Base-by-base conservation (phyloP, 2,797 vertebrate genomes). In the Perdix hodgsoniae region DNA sequence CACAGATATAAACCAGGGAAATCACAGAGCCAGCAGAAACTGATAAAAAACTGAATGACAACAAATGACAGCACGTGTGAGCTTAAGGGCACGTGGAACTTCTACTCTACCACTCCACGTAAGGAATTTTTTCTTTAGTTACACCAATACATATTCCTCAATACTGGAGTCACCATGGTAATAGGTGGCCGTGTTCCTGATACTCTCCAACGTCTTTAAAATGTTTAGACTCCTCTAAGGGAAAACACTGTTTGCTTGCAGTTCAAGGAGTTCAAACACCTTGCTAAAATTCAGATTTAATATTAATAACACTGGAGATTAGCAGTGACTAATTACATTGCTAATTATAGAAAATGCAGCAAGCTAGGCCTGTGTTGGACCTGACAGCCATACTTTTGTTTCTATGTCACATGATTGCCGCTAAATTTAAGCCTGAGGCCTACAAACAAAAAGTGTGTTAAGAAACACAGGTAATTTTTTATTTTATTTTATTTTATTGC, bases 321-420 rank as follows among this genome's bases (percentile, higher is more conserved):
- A 94, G 24, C 44, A 61, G 86, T 70, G 44, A 31, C 39, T 44
- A 49, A 57, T 50, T 60, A 83, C 57, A 76, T 64, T 81, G 56
- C 71, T 94, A 90, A 82, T 22, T 52, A 35, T 11, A 44, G 49
- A 57, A 77, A 81, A 71, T 42, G 80, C 73, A 83, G 57, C 65
- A 66, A 90, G 78, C 85, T 47, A 77, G 45, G 86, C 61, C 45
- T 11, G 54, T 60, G 90, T 6, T 61, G 0, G 39, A 93, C 70
- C 77, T 96, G 92, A 84, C 77, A 94, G 86, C 84, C 75, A 33
- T 56, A 66, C 59, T 73, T 75, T 45, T 78, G 88, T 69, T 70
- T 85, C 90, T 54, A 56, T 72, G 56, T 94, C 86, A 69, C 72
- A 70, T 60, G 86, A 71, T 64, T 71, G 77, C 61, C 86, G 63